A percentile compares a stretch with the other conserved stretches of the same genome.
phyloP scores from a whole-genome alignment of 2,797 vertebrate species.

The Amblyopsis hoosieri region DNA sequence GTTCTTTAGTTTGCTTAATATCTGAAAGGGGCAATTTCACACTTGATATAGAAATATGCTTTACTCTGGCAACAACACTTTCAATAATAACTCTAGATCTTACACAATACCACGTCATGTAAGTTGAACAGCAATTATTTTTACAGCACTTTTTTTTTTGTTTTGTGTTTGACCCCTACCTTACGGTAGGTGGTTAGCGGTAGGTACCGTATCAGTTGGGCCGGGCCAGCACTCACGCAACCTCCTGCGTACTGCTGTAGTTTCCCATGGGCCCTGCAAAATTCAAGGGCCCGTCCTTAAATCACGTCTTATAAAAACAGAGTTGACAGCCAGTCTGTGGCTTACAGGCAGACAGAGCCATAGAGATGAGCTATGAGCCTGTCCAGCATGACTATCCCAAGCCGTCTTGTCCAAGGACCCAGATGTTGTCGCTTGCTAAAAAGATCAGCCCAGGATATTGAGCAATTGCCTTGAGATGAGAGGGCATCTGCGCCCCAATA shows the following conservation, averaged over 20 bases:
- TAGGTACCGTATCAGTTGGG: constrained; percentile 18
- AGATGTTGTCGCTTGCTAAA: constrained; percentile 69
- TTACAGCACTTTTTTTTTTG: too few species aligned
- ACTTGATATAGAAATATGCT: too few species aligned
- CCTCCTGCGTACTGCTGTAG: constrained; percentile 23
- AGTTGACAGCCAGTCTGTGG: constrained; percentile 60
- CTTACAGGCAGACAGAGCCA: constrained; percentile 52
- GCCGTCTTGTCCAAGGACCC: constrained; percentile 63
- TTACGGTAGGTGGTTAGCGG: constrained; percentile 19
- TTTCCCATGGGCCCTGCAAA: constrained; percentile 34
- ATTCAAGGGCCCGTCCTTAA: constrained; percentile 52
- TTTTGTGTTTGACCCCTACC: too few species aligned
- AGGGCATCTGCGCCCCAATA: constrained; percentile 65
- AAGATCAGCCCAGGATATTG: constrained; percentile 69
- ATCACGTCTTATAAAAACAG: constrained; percentile 68
- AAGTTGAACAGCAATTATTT: too few species aligned
- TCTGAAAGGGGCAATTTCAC: too few species aligned
- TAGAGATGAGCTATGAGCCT: constrained; percentile 63
- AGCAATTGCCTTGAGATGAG: constrained; percentile 63
- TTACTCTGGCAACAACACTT: too few species aligned
- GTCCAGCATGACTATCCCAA: constrained; percentile 53
- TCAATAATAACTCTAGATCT: too few species aligned
- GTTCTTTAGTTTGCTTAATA: too few species aligned
- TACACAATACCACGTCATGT: too few species aligned
- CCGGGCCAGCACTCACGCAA: constrained; percentile 18